phyloP scores from a whole-genome alignment of 2,797 vertebrate species.

The Molothrus aeneus region DNA sequence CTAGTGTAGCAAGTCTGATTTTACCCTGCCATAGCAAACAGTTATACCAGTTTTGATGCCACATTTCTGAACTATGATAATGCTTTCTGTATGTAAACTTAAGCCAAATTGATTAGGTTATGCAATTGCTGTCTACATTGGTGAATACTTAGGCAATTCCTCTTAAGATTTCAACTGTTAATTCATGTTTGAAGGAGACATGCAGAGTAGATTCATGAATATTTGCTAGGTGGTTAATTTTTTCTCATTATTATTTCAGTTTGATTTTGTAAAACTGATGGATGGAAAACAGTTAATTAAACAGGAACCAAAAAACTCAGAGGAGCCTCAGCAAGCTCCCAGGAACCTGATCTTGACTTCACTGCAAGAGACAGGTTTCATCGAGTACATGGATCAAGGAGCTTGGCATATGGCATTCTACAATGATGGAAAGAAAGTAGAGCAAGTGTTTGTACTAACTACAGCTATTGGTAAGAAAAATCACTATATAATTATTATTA shows the following conservation, averaged over 20 bases:
- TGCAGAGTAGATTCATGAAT: background rate
- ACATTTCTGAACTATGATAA: background rate
- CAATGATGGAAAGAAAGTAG: conserved; percentile 93
- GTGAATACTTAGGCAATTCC: background rate
- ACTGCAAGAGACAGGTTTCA: conserved; percentile 93
- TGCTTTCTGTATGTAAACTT: background rate
- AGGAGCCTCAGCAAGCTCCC: conserved; percentile 83
- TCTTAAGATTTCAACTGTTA: background rate
- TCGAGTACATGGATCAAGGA: conserved; percentile 95
- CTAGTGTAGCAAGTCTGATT: background rate
- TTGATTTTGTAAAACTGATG: conserved; percentile 96
- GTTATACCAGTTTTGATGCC: background rate
- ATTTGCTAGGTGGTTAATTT: conserved; percentile 21
- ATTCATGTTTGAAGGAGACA: background rate
- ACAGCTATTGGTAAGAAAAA: conserved; percentile 86
- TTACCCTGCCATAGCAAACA: background rate
- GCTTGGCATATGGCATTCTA: conserved; percentile 95
- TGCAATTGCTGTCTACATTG: background rate
- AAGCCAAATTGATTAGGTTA: background rate
- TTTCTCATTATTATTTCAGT: conserved; percentile 79
- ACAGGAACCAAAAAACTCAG: conserved; percentile 82
- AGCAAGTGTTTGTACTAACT: conserved; percentile 92
- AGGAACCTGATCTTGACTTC: conserved; percentile 89
- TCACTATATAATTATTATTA: background rate
- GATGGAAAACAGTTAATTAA: conserved; percentile 93